Evolutionary conservation across 23 tunicate genomes (phyloP), one percentile per base, ranked within the genome.

Genomic region (Ciona savignyi): DNA sequence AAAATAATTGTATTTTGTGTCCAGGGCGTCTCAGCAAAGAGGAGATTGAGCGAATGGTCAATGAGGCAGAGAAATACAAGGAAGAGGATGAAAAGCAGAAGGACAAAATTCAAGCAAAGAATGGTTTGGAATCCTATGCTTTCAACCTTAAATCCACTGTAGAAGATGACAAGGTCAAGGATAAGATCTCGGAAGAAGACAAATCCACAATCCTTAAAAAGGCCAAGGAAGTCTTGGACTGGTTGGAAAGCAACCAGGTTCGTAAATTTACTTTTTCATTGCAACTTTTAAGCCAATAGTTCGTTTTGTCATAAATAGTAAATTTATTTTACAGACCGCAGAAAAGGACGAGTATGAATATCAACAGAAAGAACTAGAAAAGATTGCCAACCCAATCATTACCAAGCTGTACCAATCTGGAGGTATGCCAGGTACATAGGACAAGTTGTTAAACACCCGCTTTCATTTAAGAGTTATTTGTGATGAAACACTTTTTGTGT

Each of bases 1-100:
- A 28, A 28, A 70, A 29, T 19, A 51, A 56, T 9, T 72, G 4
- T n/a, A n/a, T 35, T 49, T 74, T 22, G 2, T 6, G 60, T 51
- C 32, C 82, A 83, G 89, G 97, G n/a, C 95, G 99, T 20, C 90
- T 94, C 32, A 78, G 86, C 95, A 94, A 94, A 51, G 99, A 94
- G 27, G 99, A 94, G 3, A 94, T 94, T 30, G 99, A 94, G 77
- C 76, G 85, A 33, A 94, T 94, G 99, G 99, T 94, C 60, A 75
- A 78, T 60, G 99, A 94, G 11, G 99, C 99, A 2, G 99, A 94
- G 66, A 94, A 94, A 62, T 94, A 86, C 86, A 94, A 94, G 74
- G 99, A 79, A 3, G 95, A 94, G 56, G 99, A 94, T 48, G 77
- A 78, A 33, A 83, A 86, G 32, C 92, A 86, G 30, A 75, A 73